phyloP scores from a whole-genome alignment of 2,113 vertebrate genomes.

The Elgaria multicarinata region DNA sequence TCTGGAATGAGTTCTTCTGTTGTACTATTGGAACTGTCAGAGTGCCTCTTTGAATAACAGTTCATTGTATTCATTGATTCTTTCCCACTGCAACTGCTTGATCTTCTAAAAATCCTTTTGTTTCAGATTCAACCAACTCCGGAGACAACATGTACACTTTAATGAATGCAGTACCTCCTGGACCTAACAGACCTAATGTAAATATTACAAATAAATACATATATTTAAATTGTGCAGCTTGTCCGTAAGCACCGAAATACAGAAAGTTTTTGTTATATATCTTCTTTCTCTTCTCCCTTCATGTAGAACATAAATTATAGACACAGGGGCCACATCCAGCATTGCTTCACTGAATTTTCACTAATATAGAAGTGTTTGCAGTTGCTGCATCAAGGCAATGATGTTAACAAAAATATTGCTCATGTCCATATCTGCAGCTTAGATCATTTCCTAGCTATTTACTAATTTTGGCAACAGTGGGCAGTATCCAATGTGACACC shows the following conservation, averaged over 20 bases:
- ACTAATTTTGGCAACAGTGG: neutral
- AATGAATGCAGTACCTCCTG: constrained; percentile 95
- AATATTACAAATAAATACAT: constrained; percentile 67
- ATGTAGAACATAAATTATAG: neutral
- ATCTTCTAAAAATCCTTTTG: constrained; percentile 62
- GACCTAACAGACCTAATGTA: constrained; percentile 95
- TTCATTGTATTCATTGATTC: constrained; percentile 41
- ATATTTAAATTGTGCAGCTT: neutral
- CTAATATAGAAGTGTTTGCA: neutral
- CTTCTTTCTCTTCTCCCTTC: neutral
- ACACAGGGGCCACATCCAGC: neutral
- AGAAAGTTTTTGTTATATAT: neutral
- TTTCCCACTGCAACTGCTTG: constrained; percentile 44
- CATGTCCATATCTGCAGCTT: neutral
- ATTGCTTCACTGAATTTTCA: neutral
- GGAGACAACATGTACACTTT: constrained; percentile 99
- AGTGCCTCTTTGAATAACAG: neutral
- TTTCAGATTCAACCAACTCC: constrained; percentile 97
- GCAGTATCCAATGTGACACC: no score
- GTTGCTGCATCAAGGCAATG: neutral
- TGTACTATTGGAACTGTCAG: neutral
- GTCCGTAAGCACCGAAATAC: neutral
- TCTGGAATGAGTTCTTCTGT: neutral
- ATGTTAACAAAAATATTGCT: neutral
- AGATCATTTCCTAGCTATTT: neutral